phyloP scores from a whole-genome alignment of 2,888 invertebrate genomes.

The Didymodactylos carnosus region DNA sequence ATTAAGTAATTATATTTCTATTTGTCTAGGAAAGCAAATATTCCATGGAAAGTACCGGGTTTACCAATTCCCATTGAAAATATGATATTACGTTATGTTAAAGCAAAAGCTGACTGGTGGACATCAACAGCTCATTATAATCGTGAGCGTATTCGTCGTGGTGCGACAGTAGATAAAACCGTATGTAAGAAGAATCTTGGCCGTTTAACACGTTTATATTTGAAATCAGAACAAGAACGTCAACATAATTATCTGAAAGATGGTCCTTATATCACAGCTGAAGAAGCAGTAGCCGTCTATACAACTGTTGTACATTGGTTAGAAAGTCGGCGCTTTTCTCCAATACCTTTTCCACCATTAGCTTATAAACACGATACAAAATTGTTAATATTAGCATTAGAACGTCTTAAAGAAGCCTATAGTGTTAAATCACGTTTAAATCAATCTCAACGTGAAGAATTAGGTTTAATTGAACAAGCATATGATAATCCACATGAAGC shows the following conservation, averaged over 20 bases:
- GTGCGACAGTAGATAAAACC: slow-evolving; percentile 96
- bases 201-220: slow-evolving; percentile 76
- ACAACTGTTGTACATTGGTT: slow-evolving; percentile 99
- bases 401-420: slow-evolving; percentile 86
- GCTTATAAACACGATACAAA: slow-evolving; percentile 99
- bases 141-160: slow-evolving; percentile 84
- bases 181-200: slow-evolving; percentile 99
- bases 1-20: no score
- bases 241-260: slow-evolving; percentile 99
- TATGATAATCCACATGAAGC: slow-evolving; percentile 99
- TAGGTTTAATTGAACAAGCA: slow-evolving; percentile 95
- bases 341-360: slow-evolving; percentile 94
- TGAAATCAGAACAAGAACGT: slow-evolving; percentile 90
- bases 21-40: slow-evolving; percentile 96
- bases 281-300: slow-evolving; percentile 98
- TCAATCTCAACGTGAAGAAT: slow-evolving; percentile 91
- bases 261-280: slow-evolving; percentile 95
- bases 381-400: slow-evolving; percentile 78
- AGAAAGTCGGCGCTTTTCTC: slow-evolving; percentile 88
- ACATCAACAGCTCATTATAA: slow-evolving; percentile 99
- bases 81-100: slow-evolving; percentile 97
- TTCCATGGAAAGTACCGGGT: slow-evolving; percentile 99
- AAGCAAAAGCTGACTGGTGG: slow-evolving; percentile 99
- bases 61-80: slow-evolving; percentile 97
- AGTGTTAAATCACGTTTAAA: slow-evolving; percentile 89